These are phyloP conservation scores for Melanotaenia boesemani DNA, from an alignment of 2,797 vertebrate genomes.

Conservation along the genomic window DNA sequence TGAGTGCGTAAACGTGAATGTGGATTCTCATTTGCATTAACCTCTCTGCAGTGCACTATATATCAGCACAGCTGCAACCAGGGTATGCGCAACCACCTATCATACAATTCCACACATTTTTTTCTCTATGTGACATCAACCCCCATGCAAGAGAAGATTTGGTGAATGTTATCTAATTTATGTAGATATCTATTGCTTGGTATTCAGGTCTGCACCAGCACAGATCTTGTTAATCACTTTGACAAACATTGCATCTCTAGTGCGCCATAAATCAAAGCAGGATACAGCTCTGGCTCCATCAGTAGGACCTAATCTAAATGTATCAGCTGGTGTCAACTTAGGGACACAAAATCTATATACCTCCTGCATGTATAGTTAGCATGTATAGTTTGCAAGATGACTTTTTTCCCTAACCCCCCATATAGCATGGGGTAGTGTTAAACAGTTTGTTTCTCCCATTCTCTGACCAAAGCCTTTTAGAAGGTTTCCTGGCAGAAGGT, in stretches of 20 bases:
- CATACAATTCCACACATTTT: background rate
- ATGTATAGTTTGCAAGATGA: conserved; percentile 37
- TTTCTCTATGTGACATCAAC: conserved; percentile 29
- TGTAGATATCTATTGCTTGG: conserved; percentile 57
- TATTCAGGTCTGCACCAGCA: conserved; percentile 64
- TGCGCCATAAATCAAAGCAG: conserved; percentile 65
- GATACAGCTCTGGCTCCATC: conserved; percentile 70
- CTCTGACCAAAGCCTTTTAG: background rate
- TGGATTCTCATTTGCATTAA: conserved; percentile 35
- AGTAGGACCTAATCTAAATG: conserved; percentile 67
- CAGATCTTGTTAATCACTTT: conserved; percentile 74
- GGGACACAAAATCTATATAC: conserved; percentile 72
- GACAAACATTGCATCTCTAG: conserved; percentile 74
- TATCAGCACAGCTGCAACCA: conserved; percentile 5
- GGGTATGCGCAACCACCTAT: background rate
- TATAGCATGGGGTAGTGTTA: conserved; percentile 37
- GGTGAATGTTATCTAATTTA: conserved; percentile 54
- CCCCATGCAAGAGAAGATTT: conserved; percentile 18
- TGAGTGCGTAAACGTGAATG: conserved; percentile 54
- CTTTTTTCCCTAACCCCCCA: conserved; percentile 29
- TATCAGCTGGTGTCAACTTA: conserved; percentile 65
- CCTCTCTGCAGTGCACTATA: conserved; percentile 12
- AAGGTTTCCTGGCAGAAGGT: conserved; percentile 11
- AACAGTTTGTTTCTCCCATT: conserved; percentile 43
- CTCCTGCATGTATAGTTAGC: conserved; percentile 47